These are phyloP conservation scores for Agelas oroides DNA, from an alignment of 37 sponge, comb jelly and placozoan species.

Conservation along the genomic window DNA sequence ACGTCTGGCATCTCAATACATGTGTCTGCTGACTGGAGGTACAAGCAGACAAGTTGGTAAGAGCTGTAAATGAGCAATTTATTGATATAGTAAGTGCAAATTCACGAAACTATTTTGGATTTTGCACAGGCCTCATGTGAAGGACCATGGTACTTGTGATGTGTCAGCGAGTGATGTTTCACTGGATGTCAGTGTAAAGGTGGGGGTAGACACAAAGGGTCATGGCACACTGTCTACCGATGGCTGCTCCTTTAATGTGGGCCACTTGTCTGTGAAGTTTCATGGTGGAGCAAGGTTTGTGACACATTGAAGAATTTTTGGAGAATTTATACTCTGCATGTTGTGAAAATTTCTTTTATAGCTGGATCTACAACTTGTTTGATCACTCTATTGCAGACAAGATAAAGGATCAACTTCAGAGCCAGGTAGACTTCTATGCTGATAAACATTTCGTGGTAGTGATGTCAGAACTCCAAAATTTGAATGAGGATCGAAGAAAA, in stretches of 20 bases:
- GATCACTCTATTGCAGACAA: conserved; percentile 52
- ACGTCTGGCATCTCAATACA: conserved; percentile 56
- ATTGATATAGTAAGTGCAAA: too few species aligned
- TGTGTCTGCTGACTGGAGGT: conserved; percentile 79
- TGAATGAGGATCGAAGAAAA: too few species aligned
- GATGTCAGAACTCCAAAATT: too few species aligned
- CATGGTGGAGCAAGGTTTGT: conserved; percentile 84
- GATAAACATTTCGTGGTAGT: too few species aligned
- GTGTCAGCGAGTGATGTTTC: conserved; percentile 43
- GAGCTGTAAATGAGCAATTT: background rate
- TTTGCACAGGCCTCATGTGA: conserved; percentile 38
- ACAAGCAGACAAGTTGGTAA: conserved; percentile 55
- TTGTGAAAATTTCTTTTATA: background rate
- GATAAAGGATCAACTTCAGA: conserved; percentile 59
- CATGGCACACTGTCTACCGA: conserved; percentile 65
- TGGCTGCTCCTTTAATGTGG: conserved; percentile 65
- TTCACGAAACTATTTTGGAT: too few species aligned
- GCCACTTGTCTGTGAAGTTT: conserved; percentile 69
- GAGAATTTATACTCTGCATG: too few species aligned
- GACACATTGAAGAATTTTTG: too few species aligned
- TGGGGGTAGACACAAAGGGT: conserved; percentile 59
- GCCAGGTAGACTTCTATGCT: conserved; percentile 50
- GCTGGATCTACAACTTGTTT: conserved; percentile 91
- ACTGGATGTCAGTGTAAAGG: conserved; percentile 21
- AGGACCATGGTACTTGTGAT: conserved; percentile 66